phyloP scores from a whole-genome alignment of 2,113 vertebrate genomes.

The Emberiza fucata region DNA sequence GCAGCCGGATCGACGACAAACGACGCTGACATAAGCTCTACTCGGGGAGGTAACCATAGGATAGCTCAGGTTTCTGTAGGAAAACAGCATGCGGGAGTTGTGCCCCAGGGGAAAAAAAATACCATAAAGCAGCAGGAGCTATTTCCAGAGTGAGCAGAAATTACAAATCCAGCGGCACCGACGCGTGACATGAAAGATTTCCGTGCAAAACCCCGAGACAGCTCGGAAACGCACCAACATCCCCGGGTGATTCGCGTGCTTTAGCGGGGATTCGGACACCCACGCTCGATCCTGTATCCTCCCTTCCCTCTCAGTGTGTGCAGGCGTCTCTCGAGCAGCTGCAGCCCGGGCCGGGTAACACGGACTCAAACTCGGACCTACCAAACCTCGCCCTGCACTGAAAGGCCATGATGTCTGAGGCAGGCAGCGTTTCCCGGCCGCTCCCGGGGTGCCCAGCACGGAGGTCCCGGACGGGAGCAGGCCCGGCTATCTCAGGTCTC shows the following conservation, averaged over 20 bases:
- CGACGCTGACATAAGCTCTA: not conserved
- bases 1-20: not conserved
- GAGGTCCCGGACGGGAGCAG: not conserved
- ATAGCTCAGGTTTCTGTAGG: not conserved
- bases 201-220: not conserved
- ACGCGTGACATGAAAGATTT: not conserved
- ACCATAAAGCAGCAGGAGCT: not conserved
- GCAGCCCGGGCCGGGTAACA: not conserved
- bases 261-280: not conserved
- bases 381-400: not conserved
- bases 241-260: not conserved
- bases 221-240: not conserved
- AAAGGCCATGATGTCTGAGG: not conserved
- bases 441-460: not conserved
- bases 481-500: not conserved
- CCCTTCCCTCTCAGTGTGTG: not conserved
- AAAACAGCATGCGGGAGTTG: not conserved
- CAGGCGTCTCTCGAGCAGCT: not conserved
- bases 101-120: not conserved
- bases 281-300: not conserved
- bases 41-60: not conserved
- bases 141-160: not conserved
- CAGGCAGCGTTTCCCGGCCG: not conserved
- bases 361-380: fast-evolving
- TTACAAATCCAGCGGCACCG: not conserved